Conservation (phyloP, 2,797 vertebrate species). For the Phyllotis vaccarum region DNA sequence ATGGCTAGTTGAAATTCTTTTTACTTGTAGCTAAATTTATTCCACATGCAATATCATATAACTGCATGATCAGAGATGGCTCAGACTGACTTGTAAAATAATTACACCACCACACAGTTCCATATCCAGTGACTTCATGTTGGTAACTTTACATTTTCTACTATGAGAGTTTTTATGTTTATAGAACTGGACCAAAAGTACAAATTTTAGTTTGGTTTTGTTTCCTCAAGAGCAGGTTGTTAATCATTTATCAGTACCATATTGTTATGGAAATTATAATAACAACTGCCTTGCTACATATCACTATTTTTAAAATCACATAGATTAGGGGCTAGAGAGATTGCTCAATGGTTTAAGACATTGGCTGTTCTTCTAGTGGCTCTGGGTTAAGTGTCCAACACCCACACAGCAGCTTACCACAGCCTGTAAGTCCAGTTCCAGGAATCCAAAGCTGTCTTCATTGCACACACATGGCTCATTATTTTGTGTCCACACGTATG, state of each 20-base stretch:
- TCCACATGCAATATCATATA: neutral
- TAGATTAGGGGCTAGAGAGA: neutral
- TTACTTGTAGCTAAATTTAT: neutral
- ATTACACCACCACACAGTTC: neutral
- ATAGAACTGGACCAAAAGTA: neutral
- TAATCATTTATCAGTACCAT: conserved; percentile 44
- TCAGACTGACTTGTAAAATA: neutral
- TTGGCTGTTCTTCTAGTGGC: neutral
- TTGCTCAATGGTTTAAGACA: neutral
- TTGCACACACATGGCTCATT: neutral
- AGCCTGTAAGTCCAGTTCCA: neutral
- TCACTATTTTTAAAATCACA: neutral
- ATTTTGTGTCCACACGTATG: neutral
- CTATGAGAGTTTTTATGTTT: neutral
- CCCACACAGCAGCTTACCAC: neutral
- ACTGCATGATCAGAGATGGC: neutral
- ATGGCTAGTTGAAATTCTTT: neutral
- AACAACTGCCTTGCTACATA: neutral
- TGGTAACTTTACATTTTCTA: conserved; percentile 32
- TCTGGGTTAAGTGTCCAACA: neutral
- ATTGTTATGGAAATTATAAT: neutral
- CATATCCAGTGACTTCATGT: neutral
- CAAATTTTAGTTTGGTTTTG: neutral
- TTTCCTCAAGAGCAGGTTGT: neutral
- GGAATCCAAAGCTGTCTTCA: neutral